phyloP scores from a whole-genome alignment of 2,797 vertebrate genomes.

The Enteromius mattozi region DNA sequence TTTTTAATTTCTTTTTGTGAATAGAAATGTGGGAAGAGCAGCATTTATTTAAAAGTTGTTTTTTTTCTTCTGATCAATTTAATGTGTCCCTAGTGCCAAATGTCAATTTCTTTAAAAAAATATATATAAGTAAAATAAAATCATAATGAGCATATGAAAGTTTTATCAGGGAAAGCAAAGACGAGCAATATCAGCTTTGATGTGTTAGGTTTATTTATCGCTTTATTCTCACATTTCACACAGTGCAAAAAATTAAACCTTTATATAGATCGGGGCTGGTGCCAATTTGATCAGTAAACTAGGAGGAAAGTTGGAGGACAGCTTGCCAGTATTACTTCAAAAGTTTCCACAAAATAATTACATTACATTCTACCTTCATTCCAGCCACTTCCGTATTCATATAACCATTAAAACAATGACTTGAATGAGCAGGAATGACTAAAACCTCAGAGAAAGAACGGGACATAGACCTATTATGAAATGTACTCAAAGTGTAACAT shows the following conservation, averaged over 20 bases:
- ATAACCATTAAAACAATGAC: slow-evolving; percentile 3
- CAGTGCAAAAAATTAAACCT: slow-evolving; percentile 10
- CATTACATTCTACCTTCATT: not conserved
- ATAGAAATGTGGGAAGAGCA: too few species aligned
- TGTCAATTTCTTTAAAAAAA: not conserved
- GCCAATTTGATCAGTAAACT: not conserved
- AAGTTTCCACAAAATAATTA: not conserved
- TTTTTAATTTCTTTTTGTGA: too few species aligned
- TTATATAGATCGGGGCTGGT: not conserved
- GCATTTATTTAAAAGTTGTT: not conserved
- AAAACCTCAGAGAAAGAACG: not conserved
- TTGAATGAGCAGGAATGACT: slow-evolving; percentile 13
- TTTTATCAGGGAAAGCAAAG: not conserved
- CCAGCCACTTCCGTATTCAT: not conserved
- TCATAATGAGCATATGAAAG: not conserved
- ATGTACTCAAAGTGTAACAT: slow-evolving; percentile 7
- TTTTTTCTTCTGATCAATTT: not conserved
- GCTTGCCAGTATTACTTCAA: not conserved
- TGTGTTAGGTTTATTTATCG: slow-evolving; percentile 36
- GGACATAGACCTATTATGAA: slow-evolving; percentile 5
- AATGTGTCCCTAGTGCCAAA: not conserved
- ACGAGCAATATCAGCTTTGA: not conserved
- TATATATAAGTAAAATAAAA: not conserved
- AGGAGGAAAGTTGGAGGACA: not conserved
- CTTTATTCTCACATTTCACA: slow-evolving; percentile 40